Conservation (phyloP, 1,140 invertebrate genomes). For the Battus philenor region DNA sequence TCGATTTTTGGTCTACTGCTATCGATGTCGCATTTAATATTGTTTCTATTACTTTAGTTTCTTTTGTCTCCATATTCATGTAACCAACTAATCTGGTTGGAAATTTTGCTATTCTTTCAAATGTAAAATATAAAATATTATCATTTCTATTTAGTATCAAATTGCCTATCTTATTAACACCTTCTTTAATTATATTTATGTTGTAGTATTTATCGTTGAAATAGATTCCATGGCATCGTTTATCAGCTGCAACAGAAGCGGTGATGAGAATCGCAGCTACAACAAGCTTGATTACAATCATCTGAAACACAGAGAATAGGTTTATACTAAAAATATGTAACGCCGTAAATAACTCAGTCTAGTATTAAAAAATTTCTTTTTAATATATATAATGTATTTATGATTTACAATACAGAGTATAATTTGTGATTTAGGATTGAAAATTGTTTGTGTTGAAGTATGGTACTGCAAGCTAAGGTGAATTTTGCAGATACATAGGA, state of each 20-base stretch:
- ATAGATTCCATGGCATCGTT: constrained; percentile 40
- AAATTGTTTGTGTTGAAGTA: no score
- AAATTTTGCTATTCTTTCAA: constrained; percentile 31
- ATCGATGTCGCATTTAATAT: constrained; percentile 49
- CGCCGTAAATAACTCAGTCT: background rate
- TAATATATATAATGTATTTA: no score
- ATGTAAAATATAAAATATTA: constrained; percentile 49
- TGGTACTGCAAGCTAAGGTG: no score
- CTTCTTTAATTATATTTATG: constrained; percentile 49
- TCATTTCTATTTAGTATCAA: constrained; percentile 42
- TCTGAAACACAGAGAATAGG: constrained; percentile 22
- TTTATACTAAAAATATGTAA: background rate
- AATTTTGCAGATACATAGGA: no score
- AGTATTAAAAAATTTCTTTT: no score
- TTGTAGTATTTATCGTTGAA: constrained; percentile 46
- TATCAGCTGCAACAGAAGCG: constrained; percentile 27
- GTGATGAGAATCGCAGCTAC: constrained; percentile 15
- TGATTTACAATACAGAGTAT: no score
- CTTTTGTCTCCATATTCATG: constrained; percentile 30
- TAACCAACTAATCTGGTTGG: constrained; percentile 36
- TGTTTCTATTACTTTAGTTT: constrained; percentile 37
- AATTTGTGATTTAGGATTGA: no score
- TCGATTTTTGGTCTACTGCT: constrained; percentile 42
- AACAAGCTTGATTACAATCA: constrained; percentile 19
- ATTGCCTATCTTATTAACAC: constrained; percentile 43